Conservation (phyloP, 2,888 invertebrate genomes). For the Aleiodes alternator region DNA sequence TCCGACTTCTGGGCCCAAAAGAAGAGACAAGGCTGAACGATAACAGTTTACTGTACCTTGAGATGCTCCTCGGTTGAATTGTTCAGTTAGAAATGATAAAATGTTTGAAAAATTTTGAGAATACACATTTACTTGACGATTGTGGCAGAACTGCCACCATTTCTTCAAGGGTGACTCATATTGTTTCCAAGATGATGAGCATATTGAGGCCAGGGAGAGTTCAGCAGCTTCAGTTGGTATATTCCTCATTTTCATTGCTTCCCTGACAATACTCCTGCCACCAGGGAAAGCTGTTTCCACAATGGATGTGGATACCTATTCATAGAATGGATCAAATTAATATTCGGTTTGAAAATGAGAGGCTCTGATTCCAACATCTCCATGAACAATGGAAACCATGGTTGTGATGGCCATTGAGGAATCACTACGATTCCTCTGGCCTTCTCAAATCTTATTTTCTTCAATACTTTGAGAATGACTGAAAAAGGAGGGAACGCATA, state of each 20-base stretch:
- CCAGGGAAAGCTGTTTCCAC: slow-evolving; percentile 36
- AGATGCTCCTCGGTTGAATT: slow-evolving; percentile 40
- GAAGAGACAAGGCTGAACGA: slow-evolving; percentile 45
- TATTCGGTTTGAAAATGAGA: slow-evolving; percentile 47
- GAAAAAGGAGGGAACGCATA: slow-evolving; percentile 55
- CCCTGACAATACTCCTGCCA: slow-evolving; percentile 40
- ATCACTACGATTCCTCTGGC: slow-evolving; percentile 50
- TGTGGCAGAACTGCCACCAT: slow-evolving; percentile 39
- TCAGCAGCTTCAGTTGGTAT: slow-evolving; percentile 10
- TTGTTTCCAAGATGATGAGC: slow-evolving; percentile 40
- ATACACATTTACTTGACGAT: neutral
- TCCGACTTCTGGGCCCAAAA: slow-evolving; percentile 45
- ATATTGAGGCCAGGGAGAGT: slow-evolving; percentile 21
- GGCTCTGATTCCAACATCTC: slow-evolving; percentile 42
- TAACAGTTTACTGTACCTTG: slow-evolving; percentile 43
- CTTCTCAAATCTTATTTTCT: slow-evolving; percentile 48
- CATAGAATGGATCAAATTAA: neutral
- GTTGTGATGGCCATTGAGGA: slow-evolving; percentile 53
- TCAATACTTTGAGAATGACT: slow-evolving; percentile 48
- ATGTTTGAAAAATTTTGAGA: slow-evolving; percentile 17
- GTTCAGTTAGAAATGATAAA: slow-evolving; percentile 45
- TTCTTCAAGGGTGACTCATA: slow-evolving; percentile 34
- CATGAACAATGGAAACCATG: slow-evolving; percentile 51
- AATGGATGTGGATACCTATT: slow-evolving; percentile 6
- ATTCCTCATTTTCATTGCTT: slow-evolving; percentile 12